Evolutionary conservation across 2,797 vertebrate species (phyloP), one percentile per base, ranked within the genome.

Genomic region (Clarias platycephalus): DNA sequence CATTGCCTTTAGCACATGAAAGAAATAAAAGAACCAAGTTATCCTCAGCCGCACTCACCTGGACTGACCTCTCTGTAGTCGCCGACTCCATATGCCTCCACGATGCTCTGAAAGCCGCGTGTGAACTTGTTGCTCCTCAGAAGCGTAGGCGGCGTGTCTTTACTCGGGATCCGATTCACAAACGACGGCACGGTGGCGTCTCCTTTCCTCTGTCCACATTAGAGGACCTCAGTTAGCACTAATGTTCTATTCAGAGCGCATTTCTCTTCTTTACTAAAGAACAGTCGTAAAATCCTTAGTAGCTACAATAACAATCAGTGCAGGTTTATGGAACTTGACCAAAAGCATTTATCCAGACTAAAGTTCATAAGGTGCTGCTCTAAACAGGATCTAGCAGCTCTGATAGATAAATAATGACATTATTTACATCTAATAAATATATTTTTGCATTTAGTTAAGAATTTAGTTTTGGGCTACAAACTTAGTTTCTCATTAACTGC

Each of bases 111-210:
- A 88, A 99, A 99, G 5, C 97, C 98, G 12, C 94, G 94, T 0
- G 98, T 99, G 93, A 99, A 99, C 88, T 96, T 98, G 94, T 99
- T 99, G 92, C 96, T 97, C 82, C 97, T 96, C 64, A 98, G 91
- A 13, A 99, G 92, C 0, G 98, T 99, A 0, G 98, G 98, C 0
- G 97, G 98, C 0, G 97, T 96, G 84, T 98, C 97, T 0, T 93
- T 95, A 8, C 96, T 97, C 0, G 97, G 97, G 89, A 99, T 98
- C 2, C 96, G 96, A 88, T 99, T 99, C 89, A 99, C 95, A 83
- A 99, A 99, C 0, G 97, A 99, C 0, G 97, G 96, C 12, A 99
- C 91, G 0, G 97, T 94, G 60, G 97, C 96, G 0, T 97, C 95
- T 0, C 97, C 97, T 93, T 97, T 97, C 90, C 97, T 96, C 98